phyloP scores from a whole-genome alignment of 2,113 vertebrate genomes.

The Protobothrops mucrosquamatus region DNA sequence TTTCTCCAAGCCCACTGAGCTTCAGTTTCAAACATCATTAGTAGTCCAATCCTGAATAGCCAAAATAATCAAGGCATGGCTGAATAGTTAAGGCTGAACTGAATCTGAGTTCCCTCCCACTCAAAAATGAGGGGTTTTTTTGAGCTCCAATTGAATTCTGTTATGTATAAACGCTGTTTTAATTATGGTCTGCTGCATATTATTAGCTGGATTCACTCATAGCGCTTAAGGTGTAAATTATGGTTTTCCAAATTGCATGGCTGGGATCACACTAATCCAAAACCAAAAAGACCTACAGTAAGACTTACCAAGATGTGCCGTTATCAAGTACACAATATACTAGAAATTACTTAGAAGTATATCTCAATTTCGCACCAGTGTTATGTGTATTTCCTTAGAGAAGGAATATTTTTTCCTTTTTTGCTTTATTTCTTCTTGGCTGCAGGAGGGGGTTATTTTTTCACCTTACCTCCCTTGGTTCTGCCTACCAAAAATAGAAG shows the following conservation, averaged over 20 bases:
- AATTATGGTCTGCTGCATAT: not conserved
- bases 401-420: not conserved
- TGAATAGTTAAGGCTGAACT: not conserved
- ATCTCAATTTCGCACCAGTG: not conserved
- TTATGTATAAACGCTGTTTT: not conserved
- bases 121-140: not conserved
- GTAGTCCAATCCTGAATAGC: not conserved
- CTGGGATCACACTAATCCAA: not conserved
- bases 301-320: not conserved
- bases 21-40: not conserved
- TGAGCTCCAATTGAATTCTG: not conserved
- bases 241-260: not conserved
- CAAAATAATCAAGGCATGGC: not conserved
- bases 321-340: not conserved
- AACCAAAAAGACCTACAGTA: not conserved
- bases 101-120: not conserved
- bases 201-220: not conserved
- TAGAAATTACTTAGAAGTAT: not conserved
- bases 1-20: not conserved
- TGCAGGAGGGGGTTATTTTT: not conserved
- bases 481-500: not conserved
- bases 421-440: not conserved
- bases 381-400: not conserved
- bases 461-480: not conserved
- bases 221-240: not conserved